Evolutionary conservation across 2,797 vertebrate genomes (phyloP).

Genomic region (Urophycis tenuis): DNA sequence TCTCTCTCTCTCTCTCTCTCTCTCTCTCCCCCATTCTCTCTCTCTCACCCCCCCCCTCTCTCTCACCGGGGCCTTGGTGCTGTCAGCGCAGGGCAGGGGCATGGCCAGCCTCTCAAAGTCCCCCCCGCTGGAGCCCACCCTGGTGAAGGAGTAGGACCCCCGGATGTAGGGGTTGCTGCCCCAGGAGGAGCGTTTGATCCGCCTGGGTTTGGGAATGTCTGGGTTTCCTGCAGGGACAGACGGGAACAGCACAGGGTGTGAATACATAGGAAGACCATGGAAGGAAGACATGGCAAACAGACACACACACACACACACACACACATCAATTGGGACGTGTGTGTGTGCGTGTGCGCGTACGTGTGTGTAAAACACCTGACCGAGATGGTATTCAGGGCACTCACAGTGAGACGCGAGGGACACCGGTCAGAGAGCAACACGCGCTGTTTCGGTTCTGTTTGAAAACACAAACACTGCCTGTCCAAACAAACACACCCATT

Average conservation of each 20-base stretch:
- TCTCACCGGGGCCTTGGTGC: slow-evolving; percentile 90
- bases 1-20: background rate
- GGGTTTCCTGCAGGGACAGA: slow-evolving; percentile 80
- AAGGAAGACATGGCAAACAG: background rate
- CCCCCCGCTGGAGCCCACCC: slow-evolving; percentile 90
- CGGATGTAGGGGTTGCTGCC: slow-evolving; percentile 91
- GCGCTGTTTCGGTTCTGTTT: too few relatives aligned
- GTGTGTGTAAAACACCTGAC: too few relatives aligned
- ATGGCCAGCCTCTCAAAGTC: slow-evolving; percentile 91
- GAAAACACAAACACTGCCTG: too few relatives aligned
- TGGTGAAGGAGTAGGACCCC: slow-evolving; percentile 96
- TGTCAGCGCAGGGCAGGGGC: slow-evolving; percentile 90
- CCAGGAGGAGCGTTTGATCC: slow-evolving; percentile 94
- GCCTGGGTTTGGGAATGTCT: slow-evolving; percentile 94
- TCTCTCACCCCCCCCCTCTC: background rate
- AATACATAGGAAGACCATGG: background rate
- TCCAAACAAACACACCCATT: too few relatives aligned
- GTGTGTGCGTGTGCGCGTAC: too few relatives aligned
- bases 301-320: background rate
- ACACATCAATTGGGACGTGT: too few relatives aligned
- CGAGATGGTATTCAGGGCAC: too few relatives aligned
- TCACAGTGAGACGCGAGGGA: too few relatives aligned
- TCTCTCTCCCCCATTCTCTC: background rate
- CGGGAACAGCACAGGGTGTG: background rate
- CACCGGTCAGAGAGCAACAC: too few relatives aligned